phyloP scores from a whole-genome alignment of 2,113 vertebrate species.

The Otolemur garnettii region DNA sequence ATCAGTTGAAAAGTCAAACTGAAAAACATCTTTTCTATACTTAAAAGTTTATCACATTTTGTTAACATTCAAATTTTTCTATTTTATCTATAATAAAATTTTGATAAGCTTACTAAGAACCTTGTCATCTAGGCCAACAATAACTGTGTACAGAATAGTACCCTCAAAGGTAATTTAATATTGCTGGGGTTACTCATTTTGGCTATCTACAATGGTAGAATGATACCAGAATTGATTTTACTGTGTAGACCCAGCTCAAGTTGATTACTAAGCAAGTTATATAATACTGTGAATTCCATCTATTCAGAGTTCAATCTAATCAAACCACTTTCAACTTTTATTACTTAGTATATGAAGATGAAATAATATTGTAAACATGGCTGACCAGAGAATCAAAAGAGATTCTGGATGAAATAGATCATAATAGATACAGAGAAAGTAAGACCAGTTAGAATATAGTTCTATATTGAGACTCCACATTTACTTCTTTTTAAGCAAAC shows the following conservation, averaged over 20 bases:
- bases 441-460: slow-evolving; percentile 69
- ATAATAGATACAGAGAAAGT: slow-evolving; percentile 75
- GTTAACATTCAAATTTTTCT: not conserved
- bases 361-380: slow-evolving; percentile 80
- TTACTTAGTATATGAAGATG: slow-evolving; percentile 76
- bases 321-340: slow-evolving; percentile 83
- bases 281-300: not conserved
- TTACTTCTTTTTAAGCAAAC: slow-evolving; percentile 71
- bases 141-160: not conserved
- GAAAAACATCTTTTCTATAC: not conserved
- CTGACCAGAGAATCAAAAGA: slow-evolving; percentile 81
- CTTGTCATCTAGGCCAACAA: not conserved
- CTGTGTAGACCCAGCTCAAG: not conserved
- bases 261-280: slow-evolving; percentile 66
- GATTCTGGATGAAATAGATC: slow-evolving; percentile 79
- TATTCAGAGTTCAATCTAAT: slow-evolving; percentile 74
- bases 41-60: not conserved
- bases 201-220: slow-evolving; percentile 38
- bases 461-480: slow-evolving; percentile 72
- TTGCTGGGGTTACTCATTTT: slow-evolving; percentile 22
- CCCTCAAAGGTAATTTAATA: slow-evolving; percentile 19
- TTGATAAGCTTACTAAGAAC: not conserved
- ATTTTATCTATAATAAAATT: not conserved
- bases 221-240: slow-evolving; percentile 42
- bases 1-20: not conserved